A percentile compares a stretch with the other conserved stretches of the same genome.
Evolutionary conservation across 2,888 invertebrate species (phyloP).

Genomic region (Synanthedon myopaeformis): DNA sequence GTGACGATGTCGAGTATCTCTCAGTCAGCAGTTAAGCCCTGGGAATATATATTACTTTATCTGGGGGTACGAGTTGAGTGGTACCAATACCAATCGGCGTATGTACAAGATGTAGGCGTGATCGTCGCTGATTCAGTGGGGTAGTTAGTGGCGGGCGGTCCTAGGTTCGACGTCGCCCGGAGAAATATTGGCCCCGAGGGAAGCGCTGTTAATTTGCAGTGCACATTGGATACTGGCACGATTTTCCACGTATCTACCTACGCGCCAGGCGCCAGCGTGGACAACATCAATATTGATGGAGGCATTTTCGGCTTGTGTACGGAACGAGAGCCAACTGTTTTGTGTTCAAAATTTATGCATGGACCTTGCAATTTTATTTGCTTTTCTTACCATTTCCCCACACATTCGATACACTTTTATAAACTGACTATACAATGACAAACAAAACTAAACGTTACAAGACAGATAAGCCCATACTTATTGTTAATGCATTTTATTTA

Average conservation of each 20-base stretch:
- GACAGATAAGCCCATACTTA: constrained; percentile 14
- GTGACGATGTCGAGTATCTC: constrained; percentile 7
- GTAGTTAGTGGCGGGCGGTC: constrained; percentile 66
- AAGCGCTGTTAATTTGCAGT: constrained; percentile 64
- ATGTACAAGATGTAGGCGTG: constrained; percentile 69
- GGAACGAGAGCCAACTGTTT: neutral
- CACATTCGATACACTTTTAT: no score
- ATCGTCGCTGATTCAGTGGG: constrained; percentile 68
- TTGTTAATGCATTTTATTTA: constrained; percentile 11
- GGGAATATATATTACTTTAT: constrained; percentile 55
- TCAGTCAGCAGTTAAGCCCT: constrained; percentile 48
- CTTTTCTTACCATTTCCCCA: neutral
- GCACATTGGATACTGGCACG: constrained; percentile 49
- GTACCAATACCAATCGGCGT: constrained; percentile 50
- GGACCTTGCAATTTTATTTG: neutral
- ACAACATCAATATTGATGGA: constrained; percentile 27
- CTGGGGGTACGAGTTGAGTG: constrained; percentile 44
- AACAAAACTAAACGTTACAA: constrained; percentile 11
- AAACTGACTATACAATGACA: no score
- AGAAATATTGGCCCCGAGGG: constrained; percentile 66
- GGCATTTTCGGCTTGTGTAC: constrained; percentile 24
- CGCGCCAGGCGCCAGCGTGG: constrained; percentile 10
- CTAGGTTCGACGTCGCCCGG: constrained; percentile 59
- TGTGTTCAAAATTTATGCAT: constrained; percentile 1
- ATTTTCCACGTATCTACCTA: constrained; percentile 48